Evolutionary conservation across 2,113 vertebrate genomes (phyloP).

Genomic region (Prinia subflava): DNA sequence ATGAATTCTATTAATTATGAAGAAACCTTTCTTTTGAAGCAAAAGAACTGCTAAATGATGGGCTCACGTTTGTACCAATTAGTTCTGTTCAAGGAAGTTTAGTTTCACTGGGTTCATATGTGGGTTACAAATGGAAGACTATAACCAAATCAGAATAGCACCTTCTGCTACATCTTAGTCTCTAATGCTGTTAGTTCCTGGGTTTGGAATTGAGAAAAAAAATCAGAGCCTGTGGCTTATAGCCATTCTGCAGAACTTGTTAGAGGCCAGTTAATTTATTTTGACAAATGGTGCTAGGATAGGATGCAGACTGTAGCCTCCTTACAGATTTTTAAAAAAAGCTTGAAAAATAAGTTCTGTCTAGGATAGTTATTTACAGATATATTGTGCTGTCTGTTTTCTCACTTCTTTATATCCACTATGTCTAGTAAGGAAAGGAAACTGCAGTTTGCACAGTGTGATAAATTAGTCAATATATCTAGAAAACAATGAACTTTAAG

Average conservation of each 20-base stretch:
- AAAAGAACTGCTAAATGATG: not conserved
- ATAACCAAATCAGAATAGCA: not conserved
- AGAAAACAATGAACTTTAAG: conserved; percentile 26
- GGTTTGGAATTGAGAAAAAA: not conserved
- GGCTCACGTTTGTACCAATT: not conserved
- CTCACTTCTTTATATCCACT: not conserved
- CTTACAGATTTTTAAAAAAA: conserved; percentile 2
- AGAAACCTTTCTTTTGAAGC: not conserved
- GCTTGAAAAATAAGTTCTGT: not conserved
- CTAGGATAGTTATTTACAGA: not conserved
- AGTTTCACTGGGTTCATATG: not conserved
- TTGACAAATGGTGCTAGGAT: not conserved
- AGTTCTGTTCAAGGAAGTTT: not conserved
- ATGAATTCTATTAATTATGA: not conserved
- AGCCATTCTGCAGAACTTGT: not conserved
- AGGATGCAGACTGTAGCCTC: not conserved
- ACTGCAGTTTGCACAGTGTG: not conserved
- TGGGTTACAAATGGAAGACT: not conserved
- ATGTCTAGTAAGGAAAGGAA: conserved; percentile 25
- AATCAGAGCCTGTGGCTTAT: not conserved
- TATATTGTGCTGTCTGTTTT: conserved; percentile 4
- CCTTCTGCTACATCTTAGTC: not conserved
- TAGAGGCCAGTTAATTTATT: not conserved
- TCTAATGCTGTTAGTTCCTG: not conserved
- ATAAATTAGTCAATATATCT: conserved; percentile 13